These are phyloP conservation scores for Thysanoteuthis rhombus DNA, from an alignment of 2,888 invertebrate species.

Conservation along the genomic window DNA sequence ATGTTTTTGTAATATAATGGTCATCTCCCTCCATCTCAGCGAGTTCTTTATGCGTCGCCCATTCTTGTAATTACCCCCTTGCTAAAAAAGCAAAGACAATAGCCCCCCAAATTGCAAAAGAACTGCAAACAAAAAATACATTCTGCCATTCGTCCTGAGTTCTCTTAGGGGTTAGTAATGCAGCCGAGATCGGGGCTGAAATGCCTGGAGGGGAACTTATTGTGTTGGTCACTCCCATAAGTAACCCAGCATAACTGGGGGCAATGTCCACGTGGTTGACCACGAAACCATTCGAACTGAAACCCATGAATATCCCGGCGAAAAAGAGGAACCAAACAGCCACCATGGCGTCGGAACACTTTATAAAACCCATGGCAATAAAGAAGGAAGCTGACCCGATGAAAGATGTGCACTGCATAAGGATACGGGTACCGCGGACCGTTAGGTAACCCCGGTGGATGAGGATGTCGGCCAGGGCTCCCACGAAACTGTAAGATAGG, in stretches of 20 bases:
- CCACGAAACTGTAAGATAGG: constrained; percentile 48
- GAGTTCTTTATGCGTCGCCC: background rate
- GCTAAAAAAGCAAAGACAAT: background rate
- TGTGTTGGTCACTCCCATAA: constrained; percentile 61
- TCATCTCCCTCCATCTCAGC: background rate
- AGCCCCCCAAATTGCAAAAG: background rate
- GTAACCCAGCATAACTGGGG: constrained; percentile 59
- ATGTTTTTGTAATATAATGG: background rate
- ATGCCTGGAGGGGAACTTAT: constrained; percentile 63
- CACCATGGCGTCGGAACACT: constrained; percentile 48
- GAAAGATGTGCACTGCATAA: constrained; percentile 32
- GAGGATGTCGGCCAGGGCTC: constrained; percentile 37
- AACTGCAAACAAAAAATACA: background rate
- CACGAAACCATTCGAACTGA: constrained; percentile 53
- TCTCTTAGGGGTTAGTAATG: constrained; percentile 57
- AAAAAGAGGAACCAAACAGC: constrained; percentile 54
- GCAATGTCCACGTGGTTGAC: constrained; percentile 64
- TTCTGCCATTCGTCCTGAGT: constrained; percentile 23
- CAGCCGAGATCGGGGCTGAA: constrained; percentile 58
- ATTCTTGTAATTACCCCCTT: background rate
- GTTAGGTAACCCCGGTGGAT: background rate
- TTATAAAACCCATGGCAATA: constrained; percentile 51
- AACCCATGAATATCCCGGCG: constrained; percentile 52
- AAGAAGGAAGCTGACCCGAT: constrained; percentile 48
- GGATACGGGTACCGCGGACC: constrained; percentile 12